These are phyloP conservation scores for Callospermophilus lateralis DNA, from an alignment of 2,113 vertebrate genomes.

Conservation along the genomic window DNA sequence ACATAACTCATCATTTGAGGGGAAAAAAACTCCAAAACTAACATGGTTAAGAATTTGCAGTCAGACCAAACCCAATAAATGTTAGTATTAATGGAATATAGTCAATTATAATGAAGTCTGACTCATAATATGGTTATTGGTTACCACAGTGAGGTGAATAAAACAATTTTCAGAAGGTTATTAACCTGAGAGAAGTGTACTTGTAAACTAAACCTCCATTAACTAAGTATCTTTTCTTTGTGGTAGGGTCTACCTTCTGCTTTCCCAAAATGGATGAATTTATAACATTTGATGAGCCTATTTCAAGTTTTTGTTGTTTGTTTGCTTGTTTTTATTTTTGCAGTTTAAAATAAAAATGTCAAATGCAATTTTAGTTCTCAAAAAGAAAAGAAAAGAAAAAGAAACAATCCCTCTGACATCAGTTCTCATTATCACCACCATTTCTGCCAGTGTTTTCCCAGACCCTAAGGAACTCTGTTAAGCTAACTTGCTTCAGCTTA, in stretches of 20 bases:
- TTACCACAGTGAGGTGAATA: slow-evolving; percentile 89
- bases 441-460: background rate
- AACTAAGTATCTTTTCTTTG: slow-evolving; percentile 78
- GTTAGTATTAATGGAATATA: slow-evolving; percentile 88
- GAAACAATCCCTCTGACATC: background rate
- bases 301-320: slow-evolving; percentile 63
- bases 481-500: background rate
- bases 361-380: slow-evolving; percentile 75
- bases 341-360: slow-evolving; percentile 79
- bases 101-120: slow-evolving; percentile 85
- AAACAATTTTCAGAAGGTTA: slow-evolving; percentile 89
- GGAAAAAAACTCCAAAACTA: slow-evolving; percentile 47
- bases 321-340: slow-evolving; percentile 74
- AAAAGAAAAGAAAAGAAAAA: no score
- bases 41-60: slow-evolving; percentile 87
- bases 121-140: slow-evolving; percentile 82
- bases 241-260: slow-evolving; percentile 79
- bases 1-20: slow-evolving; percentile 74
- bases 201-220: slow-evolving; percentile 77
- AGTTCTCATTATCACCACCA: background rate
- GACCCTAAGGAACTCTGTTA: background rate
- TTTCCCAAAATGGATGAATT: slow-evolving; percentile 76
- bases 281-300: slow-evolving; percentile 76
- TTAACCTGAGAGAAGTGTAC: slow-evolving; percentile 82
- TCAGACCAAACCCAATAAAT: slow-evolving; percentile 85